Conservation (phyloP, 37 sponge, comb jelly and placozoan species). For the Chondrosia reniformis region DNA sequence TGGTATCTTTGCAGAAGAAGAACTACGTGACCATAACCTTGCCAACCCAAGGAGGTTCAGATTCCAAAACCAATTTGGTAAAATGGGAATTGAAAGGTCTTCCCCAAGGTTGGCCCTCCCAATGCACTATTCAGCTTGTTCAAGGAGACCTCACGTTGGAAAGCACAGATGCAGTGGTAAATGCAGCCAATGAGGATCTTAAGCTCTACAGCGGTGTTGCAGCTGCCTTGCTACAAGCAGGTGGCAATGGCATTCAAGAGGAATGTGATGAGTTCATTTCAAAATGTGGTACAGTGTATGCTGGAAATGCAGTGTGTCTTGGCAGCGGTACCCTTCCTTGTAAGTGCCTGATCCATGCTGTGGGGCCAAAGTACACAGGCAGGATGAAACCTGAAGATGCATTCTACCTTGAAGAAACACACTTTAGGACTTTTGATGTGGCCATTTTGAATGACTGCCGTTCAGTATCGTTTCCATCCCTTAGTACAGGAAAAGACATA, state of each 20-base stretch:
- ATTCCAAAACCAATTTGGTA: no score
- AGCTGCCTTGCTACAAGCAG: constrained; percentile 58
- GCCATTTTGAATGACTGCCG: constrained; percentile 27
- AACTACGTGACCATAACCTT: no score
- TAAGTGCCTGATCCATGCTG: constrained; percentile 75
- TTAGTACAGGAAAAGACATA: constrained; percentile 63
- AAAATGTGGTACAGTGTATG: constrained; percentile 25
- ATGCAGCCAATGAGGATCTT: constrained; percentile 79
- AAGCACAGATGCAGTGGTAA: constrained; percentile 63
- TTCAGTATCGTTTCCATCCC: constrained; percentile 67
- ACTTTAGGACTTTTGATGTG: constrained; percentile 10
- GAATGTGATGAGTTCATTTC: constrained; percentile 41
- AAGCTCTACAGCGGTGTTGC: constrained; percentile 74
- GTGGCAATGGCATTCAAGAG: constrained; percentile 61
- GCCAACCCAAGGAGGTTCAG: no score
- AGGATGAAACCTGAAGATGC: constrained; percentile 26
- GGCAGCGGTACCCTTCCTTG: constrained; percentile 64
- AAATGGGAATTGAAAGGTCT: background rate
- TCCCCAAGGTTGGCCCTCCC: background rate
- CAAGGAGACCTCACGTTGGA: constrained; percentile 54
- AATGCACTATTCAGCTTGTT: background rate
- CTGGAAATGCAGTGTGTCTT: constrained; percentile 56
- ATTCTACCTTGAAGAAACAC: constrained; percentile 28
- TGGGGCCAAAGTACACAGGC: constrained; percentile 68
- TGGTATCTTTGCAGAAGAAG: background rate